Conservation (phyloP, 2,797 vertebrate species). For the Saxicola maurus region DNA sequence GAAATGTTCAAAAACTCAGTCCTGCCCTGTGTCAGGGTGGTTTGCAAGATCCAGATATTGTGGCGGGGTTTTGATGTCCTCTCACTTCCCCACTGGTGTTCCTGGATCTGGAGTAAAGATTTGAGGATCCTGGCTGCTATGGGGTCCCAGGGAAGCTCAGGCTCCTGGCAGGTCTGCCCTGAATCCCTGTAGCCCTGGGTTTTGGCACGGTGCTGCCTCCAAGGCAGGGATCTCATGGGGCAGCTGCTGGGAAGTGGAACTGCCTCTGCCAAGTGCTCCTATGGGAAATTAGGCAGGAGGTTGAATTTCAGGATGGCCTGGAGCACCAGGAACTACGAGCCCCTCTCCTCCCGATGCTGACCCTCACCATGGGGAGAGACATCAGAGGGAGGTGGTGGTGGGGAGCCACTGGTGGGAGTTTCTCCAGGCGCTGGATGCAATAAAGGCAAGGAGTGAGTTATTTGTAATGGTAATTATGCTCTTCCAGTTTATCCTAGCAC, state of each 20-base stretch:
- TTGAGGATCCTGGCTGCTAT: neutral
- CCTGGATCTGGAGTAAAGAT: neutral
- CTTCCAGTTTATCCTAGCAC: slow-evolving; percentile 57
- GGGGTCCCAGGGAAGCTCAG: neutral
- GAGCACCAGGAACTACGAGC: neutral
- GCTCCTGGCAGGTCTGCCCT: neutral
- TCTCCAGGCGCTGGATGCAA: slow-evolving; percentile 15
- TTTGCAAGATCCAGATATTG: neutral
- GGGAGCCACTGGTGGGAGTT: neutral
- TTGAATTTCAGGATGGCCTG: neutral
- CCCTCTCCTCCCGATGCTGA: neutral
- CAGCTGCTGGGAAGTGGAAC: neutral
- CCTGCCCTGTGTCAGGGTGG: accelerated
- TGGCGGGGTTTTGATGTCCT: neutral
- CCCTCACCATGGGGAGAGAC: accelerated
- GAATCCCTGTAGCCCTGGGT: neutral
- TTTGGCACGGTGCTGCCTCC: accelerated
- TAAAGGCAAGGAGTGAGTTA: slow-evolving; percentile 37
- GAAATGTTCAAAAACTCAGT: neutral
- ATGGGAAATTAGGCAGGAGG: neutral
- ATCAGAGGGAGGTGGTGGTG: neutral
- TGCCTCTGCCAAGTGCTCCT: neutral
- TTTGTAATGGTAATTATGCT: slow-evolving; percentile 58
- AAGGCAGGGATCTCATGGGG: neutral
- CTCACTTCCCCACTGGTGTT: accelerated